Percentiles rank a stretch among this genome's conserved stretches.
Evolutionary conservation across 2,888 invertebrate genomes (phyloP).

Genomic region (Blastobasis lacticolella): DNA sequence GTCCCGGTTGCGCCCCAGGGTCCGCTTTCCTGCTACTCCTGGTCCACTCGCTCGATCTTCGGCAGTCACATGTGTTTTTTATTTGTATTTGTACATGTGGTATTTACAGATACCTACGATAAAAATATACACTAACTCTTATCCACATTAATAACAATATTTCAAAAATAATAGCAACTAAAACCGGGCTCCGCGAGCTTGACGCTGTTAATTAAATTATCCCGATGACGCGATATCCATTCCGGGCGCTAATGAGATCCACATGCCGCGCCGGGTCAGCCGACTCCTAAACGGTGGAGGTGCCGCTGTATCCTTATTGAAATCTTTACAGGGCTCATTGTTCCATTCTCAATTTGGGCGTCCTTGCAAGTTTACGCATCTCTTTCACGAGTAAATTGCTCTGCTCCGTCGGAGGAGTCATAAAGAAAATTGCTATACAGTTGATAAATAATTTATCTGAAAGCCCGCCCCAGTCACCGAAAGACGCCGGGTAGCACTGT

Average conservation of each 20-base stretch:
- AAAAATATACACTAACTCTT: no score
- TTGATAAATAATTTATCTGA: conserved; percentile 75
- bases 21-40: no score
- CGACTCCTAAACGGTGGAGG: no score
- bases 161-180: no score
- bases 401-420: conserved; percentile 72
- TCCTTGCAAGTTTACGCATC: conserved; percentile 73
- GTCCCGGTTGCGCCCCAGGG: no score
- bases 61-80: no score
- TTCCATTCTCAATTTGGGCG: conserved; percentile 64
- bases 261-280: conserved; percentile 33
- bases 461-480: conserved; percentile 72
- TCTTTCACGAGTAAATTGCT: conserved; percentile 72
- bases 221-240: conserved; percentile 39
- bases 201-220: conserved; percentile 49
- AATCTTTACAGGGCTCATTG: conserved; percentile 59
- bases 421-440: conserved; percentile 75
- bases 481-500: conserved; percentile 57
- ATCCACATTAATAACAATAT: no score
- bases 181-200: conserved; percentile 28
- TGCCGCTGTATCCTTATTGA: conserved; percentile 43
- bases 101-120: no score
- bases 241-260: conserved; percentile 52
- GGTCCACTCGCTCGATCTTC: no score
- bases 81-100: no score